Evolutionary conservation across 2,888 invertebrate genomes (phyloP), one percentile per base, ranked within the genome.

Genomic region (Andrena chrysosceles): DNA sequence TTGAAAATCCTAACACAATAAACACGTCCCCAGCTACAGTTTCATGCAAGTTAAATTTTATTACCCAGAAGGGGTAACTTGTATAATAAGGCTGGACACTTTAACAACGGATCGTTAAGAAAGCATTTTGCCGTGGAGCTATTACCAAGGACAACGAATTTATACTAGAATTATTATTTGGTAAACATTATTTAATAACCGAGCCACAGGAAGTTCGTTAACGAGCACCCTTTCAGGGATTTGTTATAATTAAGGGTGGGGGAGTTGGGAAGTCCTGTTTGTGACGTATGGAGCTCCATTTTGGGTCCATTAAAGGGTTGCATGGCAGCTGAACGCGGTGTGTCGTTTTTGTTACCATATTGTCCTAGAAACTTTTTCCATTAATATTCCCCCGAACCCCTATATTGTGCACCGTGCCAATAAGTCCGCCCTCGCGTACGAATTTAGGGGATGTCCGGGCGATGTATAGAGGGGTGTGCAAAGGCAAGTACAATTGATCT

Each of bases 401-500:
- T 74, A 80, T 72, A 72, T 78, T 77, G 64, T 64, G 29, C 66
- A 48, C 70, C 10, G 33, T 63, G 63, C 78, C 83, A 76, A 88
- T 87, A 86, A 83, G 85, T 83, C 81, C 83, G 81, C 73, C 71
- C 87, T 49, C 77, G 54, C 60, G 72, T 69, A 79, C 77, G 66
- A 77, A 86, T 85, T 83, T 83, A 78, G 86, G 86, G 85, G 78
- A 76, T 59, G 79, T 67, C 70, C 70, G 48, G 48, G 70, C 81
- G 76, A 84, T 77, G 78, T 84, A 87, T 81, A 72, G 76, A 35
- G 68, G 78, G 59, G 67, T n/a, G 67, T 60, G 54, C 67, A 63
- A 87, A 56, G 66, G 64, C 77, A 78, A 84, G 77, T 79, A 81
- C 75, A 73, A 80, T 70, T 85, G 86, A 88, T 88, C 86, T 86